Evolutionary conservation across 2,797 vertebrate genomes (phyloP), one percentile per base, ranked within the genome.

Genomic region (Zenarchopterus dispar): DNA sequence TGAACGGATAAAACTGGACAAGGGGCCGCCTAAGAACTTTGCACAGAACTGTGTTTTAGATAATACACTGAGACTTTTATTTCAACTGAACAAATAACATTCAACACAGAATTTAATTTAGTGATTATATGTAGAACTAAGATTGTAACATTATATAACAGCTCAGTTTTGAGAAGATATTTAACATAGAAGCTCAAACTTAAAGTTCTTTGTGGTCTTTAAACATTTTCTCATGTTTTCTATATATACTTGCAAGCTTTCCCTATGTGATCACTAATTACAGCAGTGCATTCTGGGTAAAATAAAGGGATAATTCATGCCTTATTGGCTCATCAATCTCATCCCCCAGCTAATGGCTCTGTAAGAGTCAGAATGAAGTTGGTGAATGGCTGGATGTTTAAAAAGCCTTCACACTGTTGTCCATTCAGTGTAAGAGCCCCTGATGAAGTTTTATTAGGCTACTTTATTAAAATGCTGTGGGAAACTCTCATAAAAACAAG

Each of bases 301-400:
- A 67, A 48, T 68, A 73, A 82, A 63, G n/a, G 39, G 80, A 78
- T 80, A 77, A 75, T 62, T 73, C 41, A 67, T 22, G 62, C 78
- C 64, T 78, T 72, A 77, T 68, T 80, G 73, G 75, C 59, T 55
- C 56, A 87, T 85, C 49, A 62, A 77, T 89, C 76, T 73, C 44
- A 22, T 62, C 52, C 56, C 22, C 36, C 0, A 10, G 73, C 66
- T 69, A 78, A 67, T 65, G 48, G 52, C 45, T 53, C 67, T 17
- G 19, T 36, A 56, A 23, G 11, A 16, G 56, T 76, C 21, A 69
- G 53, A 74, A 9, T 66, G 44, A 77, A 46, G 61, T 44, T 53
- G 33, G 39, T 69, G 65, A 62, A 84, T 72, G 73, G 50, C 50
- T 64, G 61, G 44, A 66, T 62, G 58, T 56, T 62, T 62, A 61